A percentile compares a stretch with the other conserved stretches of the same genome.
These are phyloP conservation scores for Deilephila elpenor DNA, from an alignment of 2,888 invertebrate genomes.

Conservation along the genomic window DNA sequence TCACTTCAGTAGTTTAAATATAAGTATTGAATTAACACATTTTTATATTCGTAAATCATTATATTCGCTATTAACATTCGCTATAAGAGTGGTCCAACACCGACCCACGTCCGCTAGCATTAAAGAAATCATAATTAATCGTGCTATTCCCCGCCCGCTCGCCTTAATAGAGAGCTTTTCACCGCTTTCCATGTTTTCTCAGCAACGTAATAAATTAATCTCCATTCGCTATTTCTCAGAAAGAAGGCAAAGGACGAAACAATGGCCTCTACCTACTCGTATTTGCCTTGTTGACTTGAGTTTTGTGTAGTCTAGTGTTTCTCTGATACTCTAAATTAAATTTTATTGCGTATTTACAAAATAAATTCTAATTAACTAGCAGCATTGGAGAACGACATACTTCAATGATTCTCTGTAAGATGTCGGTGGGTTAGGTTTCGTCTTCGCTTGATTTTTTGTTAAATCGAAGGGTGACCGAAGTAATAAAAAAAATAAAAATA, in stretches of 20 bases:
- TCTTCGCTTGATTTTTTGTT: background rate
- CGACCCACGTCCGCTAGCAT: constrained; percentile 64
- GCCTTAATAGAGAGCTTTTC: constrained; percentile 80
- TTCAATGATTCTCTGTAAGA: background rate
- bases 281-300: constrained; percentile 19
- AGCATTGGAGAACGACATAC: background rate
- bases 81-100: constrained; percentile 49
- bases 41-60: constrained; percentile 5
- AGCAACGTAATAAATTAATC: constrained; percentile 82
- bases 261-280: constrained; percentile 58
- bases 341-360: background rate
- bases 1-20: too few species aligned
- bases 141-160: constrained; percentile 71
- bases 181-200: constrained; percentile 79
- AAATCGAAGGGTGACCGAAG: background rate
- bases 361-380: background rate
- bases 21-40: too few species aligned
- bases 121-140: constrained; percentile 84
- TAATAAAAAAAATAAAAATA: too few species aligned
- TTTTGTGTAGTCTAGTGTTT: background rate
- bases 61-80: constrained; percentile 49
- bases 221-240: constrained; percentile 69
- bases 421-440: background rate
- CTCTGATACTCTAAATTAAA: background rate
- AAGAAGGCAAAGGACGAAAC: constrained; percentile 64